Conservation (phyloP, 1,140 invertebrate genomes). For the Lutraria rhynchaena region DNA sequence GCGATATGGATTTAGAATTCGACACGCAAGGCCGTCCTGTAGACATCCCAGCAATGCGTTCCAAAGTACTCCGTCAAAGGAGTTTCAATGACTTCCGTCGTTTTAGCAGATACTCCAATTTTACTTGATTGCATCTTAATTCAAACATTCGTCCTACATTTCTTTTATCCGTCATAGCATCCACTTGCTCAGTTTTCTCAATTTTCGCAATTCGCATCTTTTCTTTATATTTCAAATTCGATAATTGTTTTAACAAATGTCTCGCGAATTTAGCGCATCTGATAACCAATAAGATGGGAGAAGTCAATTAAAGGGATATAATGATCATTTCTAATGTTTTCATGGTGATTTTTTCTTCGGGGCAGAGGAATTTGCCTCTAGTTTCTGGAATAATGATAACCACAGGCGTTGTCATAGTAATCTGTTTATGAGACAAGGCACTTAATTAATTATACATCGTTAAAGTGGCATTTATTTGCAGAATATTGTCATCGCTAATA, state of each 20-base stretch:
- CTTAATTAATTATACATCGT: too few relatives aligned
- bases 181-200: conserved; percentile 6
- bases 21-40: conserved; percentile 26
- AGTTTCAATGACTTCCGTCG: conserved; percentile 1
- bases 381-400: not conserved
- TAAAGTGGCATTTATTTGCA: too few relatives aligned
- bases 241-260: conserved; percentile 59
- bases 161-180: conserved; percentile 15
- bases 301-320: too few relatives aligned
- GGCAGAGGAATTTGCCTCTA: too few relatives aligned
- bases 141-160: not conserved
- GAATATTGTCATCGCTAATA: too few relatives aligned
- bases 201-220: not conserved
- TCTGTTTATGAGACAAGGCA: conserved; percentile 12
- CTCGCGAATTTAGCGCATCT: not conserved
- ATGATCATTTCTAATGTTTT: too few relatives aligned
- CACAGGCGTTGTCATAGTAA: conserved; percentile 22
- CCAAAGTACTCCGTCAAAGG: not conserved
- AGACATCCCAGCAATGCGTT: conserved; percentile 1
- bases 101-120: conserved; percentile 17
- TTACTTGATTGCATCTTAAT: conserved; percentile 34
- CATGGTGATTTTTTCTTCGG: too few relatives aligned
- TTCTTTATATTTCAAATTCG: conserved; percentile 15
- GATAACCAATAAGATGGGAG: too few relatives aligned
- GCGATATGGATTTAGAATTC: conserved; percentile 25